phyloP scores from a whole-genome alignment of 2,888 invertebrate species.

The Suillia variegata region DNA sequence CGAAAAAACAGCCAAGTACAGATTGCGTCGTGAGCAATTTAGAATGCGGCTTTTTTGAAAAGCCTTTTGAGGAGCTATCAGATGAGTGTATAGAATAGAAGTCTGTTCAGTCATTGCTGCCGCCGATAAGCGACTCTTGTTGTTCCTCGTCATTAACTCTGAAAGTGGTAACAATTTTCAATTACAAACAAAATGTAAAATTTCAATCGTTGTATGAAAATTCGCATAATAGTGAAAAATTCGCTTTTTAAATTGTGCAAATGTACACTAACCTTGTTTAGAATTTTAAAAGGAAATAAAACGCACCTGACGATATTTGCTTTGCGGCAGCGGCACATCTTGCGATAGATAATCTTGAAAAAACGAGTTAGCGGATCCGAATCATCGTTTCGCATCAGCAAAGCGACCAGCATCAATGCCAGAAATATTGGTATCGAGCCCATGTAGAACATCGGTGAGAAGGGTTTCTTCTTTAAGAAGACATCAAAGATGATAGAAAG shows the following conservation, averaged over 20 bases:
- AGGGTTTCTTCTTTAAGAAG: conserved; percentile 71
- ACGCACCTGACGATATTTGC: conserved; percentile 56
- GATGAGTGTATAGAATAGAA: conserved; percentile 9
- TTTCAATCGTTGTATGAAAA: too few species aligned
- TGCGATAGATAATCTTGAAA: conserved; percentile 58
- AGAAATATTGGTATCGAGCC: conserved; percentile 79
- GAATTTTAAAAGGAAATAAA: too few species aligned
- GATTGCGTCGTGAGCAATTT: conserved; percentile 44
- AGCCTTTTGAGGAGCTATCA: conserved; percentile 19
- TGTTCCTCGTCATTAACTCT: conserved; percentile 68
- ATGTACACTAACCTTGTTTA: too few species aligned
- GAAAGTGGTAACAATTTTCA: conserved; percentile 9
- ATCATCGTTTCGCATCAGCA: conserved; percentile 80
- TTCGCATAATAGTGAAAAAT: too few species aligned
- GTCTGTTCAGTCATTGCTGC: conserved; percentile 52
- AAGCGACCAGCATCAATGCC: conserved; percentile 63
- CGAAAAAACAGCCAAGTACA: conserved; percentile 52
- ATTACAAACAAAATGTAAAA: too few species aligned
- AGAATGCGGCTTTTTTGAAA: conserved; percentile 36
- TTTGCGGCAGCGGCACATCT: conserved; percentile 53
- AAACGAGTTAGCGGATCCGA: conserved; percentile 75
- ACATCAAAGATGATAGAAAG: conserved; percentile 87
- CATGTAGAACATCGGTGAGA: conserved; percentile 74
- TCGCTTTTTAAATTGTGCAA: too few species aligned
- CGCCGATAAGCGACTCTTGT: conserved; percentile 68